A percentile compares a stretch with the other conserved stretches of the same genome.
These are phyloP conservation scores for Mycalesis mineus DNA, from an alignment of 2,888 invertebrate species.

Conservation along the genomic window DNA sequence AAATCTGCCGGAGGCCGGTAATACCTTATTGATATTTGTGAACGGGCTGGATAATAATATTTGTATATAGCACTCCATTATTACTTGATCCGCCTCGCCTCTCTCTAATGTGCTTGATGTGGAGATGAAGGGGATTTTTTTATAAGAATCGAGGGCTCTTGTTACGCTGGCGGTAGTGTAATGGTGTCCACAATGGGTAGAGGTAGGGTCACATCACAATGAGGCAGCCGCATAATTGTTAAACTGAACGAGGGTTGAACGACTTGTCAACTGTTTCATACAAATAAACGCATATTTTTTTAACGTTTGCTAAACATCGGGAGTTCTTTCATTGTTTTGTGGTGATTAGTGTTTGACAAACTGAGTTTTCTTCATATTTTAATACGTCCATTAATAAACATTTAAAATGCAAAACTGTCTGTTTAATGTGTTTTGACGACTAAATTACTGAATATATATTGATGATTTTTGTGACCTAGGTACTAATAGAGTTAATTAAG, in stretches of 20 bases:
- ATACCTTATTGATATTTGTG: conserved; percentile 78
- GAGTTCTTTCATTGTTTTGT: background rate
- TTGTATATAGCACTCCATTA: conserved; percentile 60
- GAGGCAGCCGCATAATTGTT: conserved; percentile 75
- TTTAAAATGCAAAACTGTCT: too few relatives aligned
- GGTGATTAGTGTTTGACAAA: background rate
- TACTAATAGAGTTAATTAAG: too few relatives aligned
- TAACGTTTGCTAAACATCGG: conserved; percentile 28
- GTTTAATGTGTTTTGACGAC: too few relatives aligned
- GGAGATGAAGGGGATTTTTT: conserved; percentile 33
- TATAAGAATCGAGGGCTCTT: conserved; percentile 38
- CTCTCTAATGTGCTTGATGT: conserved; percentile 27
- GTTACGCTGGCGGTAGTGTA: conserved; percentile 46
- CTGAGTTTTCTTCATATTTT: background rate
- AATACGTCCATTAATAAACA: too few relatives aligned
- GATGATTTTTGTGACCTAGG: too few relatives aligned
- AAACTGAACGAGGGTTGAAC: conserved; percentile 74
- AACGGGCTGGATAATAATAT: conserved; percentile 76
- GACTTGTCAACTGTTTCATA: conserved; percentile 72
- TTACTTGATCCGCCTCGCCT: conserved; percentile 46
- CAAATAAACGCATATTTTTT: conserved; percentile 48
- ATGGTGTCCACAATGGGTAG: conserved; percentile 70
- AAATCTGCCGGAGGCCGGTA: conserved; percentile 71
- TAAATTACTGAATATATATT: too few relatives aligned
- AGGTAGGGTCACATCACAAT: conserved; percentile 71